A percentile compares a stretch with the other conserved stretches of the same genome.
Conservation (phyloP, 2,113 vertebrate species). For the Myotis brandtii region DNA sequence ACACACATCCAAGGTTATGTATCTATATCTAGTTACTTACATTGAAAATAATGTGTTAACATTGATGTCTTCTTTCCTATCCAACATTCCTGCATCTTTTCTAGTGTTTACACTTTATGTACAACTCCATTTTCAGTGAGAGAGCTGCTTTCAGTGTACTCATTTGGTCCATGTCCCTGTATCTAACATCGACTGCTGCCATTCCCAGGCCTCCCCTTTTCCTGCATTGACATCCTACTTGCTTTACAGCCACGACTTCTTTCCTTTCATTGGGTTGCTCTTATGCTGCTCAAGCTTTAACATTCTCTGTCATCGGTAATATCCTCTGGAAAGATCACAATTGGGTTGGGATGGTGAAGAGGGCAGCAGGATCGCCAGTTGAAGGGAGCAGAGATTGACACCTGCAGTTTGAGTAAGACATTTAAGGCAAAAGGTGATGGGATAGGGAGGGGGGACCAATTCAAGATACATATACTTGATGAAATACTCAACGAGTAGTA, state of each 20-base stretch:
- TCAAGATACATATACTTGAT: not conserved
- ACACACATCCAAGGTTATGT: no score
- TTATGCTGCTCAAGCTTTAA: not conserved
- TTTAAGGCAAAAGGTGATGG: not conserved
- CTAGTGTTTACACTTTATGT: not conserved
- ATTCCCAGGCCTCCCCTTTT: not conserved
- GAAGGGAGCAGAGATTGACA: not conserved
- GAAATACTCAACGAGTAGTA: not conserved
- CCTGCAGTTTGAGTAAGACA: not conserved
- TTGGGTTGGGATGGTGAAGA: not conserved
- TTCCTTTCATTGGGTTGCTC: fast-evolving
- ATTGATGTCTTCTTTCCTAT: not conserved
- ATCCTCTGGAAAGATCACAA: not conserved
- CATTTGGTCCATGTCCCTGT: fast-evolving
- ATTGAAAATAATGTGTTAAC: not conserved
- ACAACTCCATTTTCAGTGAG: not conserved
- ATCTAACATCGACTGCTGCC: not conserved
- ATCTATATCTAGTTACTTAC: not conserved
- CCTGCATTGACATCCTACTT: not conserved
- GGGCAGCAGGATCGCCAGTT: fast-evolving
- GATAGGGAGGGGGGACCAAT: no score
- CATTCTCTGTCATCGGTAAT: not conserved
- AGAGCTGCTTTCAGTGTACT: not conserved
- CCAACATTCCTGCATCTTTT: not conserved
- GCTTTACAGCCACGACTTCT: not conserved